Percentiles rank a stretch among this genome's conserved stretches.
phyloP scores from a whole-genome alignment of 37 sponge, comb jelly and placozoan genomes.

The Corticium candelabrum region DNA sequence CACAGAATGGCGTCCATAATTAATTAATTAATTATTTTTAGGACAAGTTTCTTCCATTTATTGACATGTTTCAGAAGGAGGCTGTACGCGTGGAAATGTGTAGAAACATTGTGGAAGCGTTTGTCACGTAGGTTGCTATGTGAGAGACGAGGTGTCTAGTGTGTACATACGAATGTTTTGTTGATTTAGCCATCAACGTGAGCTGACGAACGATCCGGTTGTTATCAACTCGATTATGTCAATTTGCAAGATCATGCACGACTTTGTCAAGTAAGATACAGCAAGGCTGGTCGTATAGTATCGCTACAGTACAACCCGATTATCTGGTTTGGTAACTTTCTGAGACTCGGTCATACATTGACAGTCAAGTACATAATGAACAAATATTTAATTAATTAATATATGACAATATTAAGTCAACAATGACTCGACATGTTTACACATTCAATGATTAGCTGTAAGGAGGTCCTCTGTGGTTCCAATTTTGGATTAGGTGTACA shows the following conservation, averaged over 20 bases:
- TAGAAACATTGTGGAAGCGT: constrained; percentile 47
- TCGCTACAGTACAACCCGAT: no score
- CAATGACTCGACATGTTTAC: no score
- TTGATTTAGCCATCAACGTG: constrained; percentile 35
- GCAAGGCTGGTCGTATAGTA: background rate
- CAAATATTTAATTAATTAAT: no score
- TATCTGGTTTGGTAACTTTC: no score
- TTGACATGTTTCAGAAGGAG: constrained; percentile 93
- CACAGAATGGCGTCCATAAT: background rate
- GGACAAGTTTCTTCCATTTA: constrained; percentile 93
- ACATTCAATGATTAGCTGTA: no score
- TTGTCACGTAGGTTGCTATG: constrained; percentile 23
- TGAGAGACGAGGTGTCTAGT: background rate
- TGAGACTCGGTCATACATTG: no score
- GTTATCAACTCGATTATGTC: constrained; percentile 85
- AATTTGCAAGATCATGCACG: constrained; percentile 78
- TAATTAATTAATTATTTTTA: background rate
- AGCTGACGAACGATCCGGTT: constrained; percentile 68
- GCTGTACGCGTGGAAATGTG: constrained; percentile 88
- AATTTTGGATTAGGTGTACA: no score
- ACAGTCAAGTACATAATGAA: no score
- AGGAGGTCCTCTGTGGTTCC: no score
- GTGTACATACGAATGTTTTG: background rate
- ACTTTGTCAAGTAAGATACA: constrained; percentile 75
- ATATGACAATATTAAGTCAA: no score